A percentile compares a stretch with the other conserved stretches of the same genome.
Conservation (phyloP, 37 sponge, comb jelly and placozoan genomes). For the Hormiphora californensis region DNA sequence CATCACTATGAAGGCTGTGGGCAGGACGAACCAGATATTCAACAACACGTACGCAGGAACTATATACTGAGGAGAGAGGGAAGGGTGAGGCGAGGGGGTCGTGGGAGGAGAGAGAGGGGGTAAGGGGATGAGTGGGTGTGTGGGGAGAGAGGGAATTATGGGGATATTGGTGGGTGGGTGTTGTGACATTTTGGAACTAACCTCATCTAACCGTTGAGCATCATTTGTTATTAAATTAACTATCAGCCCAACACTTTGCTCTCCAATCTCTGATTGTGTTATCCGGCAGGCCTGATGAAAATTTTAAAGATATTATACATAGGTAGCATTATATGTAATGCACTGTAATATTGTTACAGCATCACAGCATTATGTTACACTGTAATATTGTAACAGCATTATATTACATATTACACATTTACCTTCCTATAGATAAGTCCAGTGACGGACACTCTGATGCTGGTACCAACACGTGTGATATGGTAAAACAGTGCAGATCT, state of each 20-base stretch:
- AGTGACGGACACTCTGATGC: constrained; percentile 9
- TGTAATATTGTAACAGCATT: not conserved
- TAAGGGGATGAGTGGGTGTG: not conserved
- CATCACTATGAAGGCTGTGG: not conserved
- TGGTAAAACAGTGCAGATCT: not conserved
- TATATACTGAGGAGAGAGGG: not conserved
- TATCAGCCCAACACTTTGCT: not conserved
- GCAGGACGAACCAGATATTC: not conserved
- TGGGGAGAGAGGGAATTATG: not conserved
- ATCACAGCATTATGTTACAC: too few relatives aligned
- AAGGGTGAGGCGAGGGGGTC: not conserved
- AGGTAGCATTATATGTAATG: not conserved
- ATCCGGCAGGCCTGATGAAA: constrained; percentile 15
- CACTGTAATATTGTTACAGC: too few relatives aligned
- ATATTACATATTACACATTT: not conserved
- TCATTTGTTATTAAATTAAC: constrained; percentile 17
- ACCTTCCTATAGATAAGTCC: constrained; percentile 41
- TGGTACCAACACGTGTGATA: not conserved
- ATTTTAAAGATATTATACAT: not conserved
- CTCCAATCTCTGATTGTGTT: constrained; percentile 34
- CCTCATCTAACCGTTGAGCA: constrained; percentile 35
- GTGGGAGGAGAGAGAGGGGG: not conserved
- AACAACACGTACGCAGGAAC: constrained; percentile 21
- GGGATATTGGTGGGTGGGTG: not conserved
- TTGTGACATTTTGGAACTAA: not conserved